Conservation (phyloP, 92 coral and sea anemone genomes). For the Muricea muricata region DNA sequence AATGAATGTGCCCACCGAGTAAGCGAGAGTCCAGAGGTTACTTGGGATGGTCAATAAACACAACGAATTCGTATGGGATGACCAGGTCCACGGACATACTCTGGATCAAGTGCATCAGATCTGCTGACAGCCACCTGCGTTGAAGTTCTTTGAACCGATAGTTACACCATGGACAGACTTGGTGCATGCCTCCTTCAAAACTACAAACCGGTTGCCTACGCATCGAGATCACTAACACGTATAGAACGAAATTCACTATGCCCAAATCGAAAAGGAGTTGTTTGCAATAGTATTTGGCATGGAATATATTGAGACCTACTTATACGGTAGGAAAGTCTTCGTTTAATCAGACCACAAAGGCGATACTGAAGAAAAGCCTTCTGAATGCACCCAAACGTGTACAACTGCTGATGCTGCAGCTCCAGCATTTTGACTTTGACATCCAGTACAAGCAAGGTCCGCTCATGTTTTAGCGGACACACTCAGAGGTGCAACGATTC, state of each 20-base stretch:
- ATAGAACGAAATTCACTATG: neutral
- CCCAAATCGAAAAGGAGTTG: neutral
- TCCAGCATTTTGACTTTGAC: too few species aligned
- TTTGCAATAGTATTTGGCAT: neutral
- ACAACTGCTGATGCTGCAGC: neutral
- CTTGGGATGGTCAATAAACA: constrained; percentile 59
- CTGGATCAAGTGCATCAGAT: constrained; percentile 35
- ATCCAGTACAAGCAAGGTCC: too few species aligned
- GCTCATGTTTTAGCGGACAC: too few species aligned
- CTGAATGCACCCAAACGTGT: neutral
- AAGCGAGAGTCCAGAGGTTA: constrained; percentile 56
- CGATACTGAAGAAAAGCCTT: too few species aligned
- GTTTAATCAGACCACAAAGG: neutral
- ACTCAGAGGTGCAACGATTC: too few species aligned
- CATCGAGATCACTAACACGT: neutral
- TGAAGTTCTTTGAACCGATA: neutral
- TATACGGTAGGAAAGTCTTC: neutral
- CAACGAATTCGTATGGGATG: constrained; percentile 58
- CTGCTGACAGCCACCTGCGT: constrained; percentile 21
- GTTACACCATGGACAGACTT: neutral
- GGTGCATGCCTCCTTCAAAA: neutral
- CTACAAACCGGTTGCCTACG: neutral
- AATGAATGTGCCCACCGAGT: constrained; percentile 52
- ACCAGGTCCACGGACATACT: constrained; percentile 39
- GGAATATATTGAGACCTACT: neutral